Evolutionary conservation across 2,113 vertebrate species (phyloP), one percentile per base, ranked within the genome.

Genomic region (Zonotrichia leucophrys): DNA sequence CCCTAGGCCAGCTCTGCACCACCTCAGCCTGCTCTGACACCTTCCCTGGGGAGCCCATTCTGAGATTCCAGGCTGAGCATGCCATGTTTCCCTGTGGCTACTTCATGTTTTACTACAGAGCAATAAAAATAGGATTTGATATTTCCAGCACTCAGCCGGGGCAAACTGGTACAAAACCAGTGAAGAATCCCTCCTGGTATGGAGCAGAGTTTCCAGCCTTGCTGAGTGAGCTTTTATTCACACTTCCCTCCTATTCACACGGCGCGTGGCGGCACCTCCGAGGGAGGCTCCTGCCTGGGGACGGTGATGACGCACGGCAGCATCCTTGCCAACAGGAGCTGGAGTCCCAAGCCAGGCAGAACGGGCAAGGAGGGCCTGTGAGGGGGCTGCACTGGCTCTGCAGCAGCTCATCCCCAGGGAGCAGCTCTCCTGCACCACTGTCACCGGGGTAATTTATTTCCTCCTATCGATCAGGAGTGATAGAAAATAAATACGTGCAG

Each of bases 1-100:
- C 50, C 64, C 50, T n/a, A 74, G 63, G 50, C 59, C 74, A 75
- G 30, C 67, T 68, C 67, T 73, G 93, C 95, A 89, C 56, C 78
- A 83, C 42, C 88, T 62, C 47, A 92, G 42, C 80, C 35, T 46
- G 35, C 37, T 86, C 62, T 44, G 60, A 20, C 11, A 7, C 88
- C 79, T 93, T 92, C 66, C 60, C 78, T 20, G 23, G 66, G 69
- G 70, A 92, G 53, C 56, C 80, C 52, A 4, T 30, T 66, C 69
- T 17, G 55, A 42, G 37, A 73, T 55, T 23, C 7, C 17, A 42
- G 23, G 27, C 75, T 41, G 58, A 86, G n/a, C 7, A 5, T 0
- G 11, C 17, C 21, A 50, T 5, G 2, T 47, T 75, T 90, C 58
- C 44, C 47, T 52, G 20, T 14, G 46, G 35, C 67, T 53, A 76